Conservation (phyloP, 2,797 vertebrate genomes). For the Perodicticus potto region DNA sequence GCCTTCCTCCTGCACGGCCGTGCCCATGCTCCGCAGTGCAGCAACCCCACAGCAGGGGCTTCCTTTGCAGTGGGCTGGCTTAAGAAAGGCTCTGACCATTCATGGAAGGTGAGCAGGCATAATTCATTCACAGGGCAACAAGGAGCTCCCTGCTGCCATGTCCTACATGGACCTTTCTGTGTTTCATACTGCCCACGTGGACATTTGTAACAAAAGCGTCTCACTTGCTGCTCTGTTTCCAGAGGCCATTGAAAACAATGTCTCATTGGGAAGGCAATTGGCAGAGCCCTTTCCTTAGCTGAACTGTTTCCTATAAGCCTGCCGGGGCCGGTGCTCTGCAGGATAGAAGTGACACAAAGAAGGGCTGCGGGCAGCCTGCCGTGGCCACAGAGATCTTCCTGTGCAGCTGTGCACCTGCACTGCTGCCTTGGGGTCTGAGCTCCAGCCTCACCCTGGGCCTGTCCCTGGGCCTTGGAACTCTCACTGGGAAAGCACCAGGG, state of each 20-base stretch:
- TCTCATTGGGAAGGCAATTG: not conserved
- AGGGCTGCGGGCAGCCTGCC: not conserved
- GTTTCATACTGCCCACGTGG: not conserved
- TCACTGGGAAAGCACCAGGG: not conserved
- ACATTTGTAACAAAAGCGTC: not conserved
- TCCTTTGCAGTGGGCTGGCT: not conserved
- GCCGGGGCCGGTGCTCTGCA: not conserved
- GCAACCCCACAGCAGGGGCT: not conserved
- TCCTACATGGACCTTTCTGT: not conserved
- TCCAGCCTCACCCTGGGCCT: not conserved
- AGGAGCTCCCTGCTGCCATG: not conserved
- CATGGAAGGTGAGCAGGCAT: not conserved
- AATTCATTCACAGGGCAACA: not conserved
- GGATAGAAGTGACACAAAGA: not conserved
- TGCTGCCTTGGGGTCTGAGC: not conserved
- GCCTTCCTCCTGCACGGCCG: not conserved
- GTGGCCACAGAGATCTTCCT: not conserved
- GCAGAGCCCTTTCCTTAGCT: not conserved
- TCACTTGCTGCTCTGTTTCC: not conserved
- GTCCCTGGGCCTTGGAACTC: not conserved
- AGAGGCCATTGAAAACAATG: not conserved
- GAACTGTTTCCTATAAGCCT: not conserved
- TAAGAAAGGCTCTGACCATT: not conserved
- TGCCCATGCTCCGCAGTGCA: not conserved
- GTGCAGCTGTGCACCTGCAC: not conserved